A percentile compares a stretch with the other conserved stretches of the same genome.
Evolutionary conservation across 2,888 invertebrate species (phyloP).

Genomic region (Drosophila antonietae): DNA sequence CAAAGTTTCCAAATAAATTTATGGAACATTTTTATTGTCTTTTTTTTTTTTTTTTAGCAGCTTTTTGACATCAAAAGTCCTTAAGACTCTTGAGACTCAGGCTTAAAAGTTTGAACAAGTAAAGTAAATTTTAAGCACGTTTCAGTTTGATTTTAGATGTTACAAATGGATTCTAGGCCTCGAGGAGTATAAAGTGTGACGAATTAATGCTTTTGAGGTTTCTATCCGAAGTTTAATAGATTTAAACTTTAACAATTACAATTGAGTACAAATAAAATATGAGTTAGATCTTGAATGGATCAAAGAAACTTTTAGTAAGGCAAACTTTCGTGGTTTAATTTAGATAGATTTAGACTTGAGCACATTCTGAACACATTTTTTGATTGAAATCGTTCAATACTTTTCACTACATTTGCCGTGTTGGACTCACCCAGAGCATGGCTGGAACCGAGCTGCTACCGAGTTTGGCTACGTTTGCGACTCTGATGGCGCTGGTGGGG

Average conservation of each 20-base stretch:
- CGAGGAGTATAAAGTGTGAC: neutral
- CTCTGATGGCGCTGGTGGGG: conserved; percentile 7
- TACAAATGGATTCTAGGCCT: neutral
- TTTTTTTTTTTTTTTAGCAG: no score
- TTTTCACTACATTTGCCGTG: neutral
- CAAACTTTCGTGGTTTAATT: neutral
- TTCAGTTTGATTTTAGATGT: neutral
- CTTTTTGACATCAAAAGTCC: no score
- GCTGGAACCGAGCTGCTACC: conserved; percentile 48
- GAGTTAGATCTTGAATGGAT: neutral
- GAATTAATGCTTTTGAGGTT: neutral
- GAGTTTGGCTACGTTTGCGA: conserved; percentile 55
- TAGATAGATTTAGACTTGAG: neutral
- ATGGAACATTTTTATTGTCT: no score
- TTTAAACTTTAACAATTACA: neutral
- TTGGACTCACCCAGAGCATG: conserved; percentile 73
- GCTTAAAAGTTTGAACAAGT: no score
- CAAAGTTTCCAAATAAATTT: no score
- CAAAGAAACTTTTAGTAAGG: neutral
- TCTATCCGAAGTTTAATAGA: neutral
- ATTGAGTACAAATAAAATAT: neutral
- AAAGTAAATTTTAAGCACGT: no score
- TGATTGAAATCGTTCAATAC: neutral
- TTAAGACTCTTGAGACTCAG: no score
- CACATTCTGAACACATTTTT: neutral